phyloP scores from a whole-genome alignment of 92 coral and sea anemone genomes.

The Porites rus region DNA sequence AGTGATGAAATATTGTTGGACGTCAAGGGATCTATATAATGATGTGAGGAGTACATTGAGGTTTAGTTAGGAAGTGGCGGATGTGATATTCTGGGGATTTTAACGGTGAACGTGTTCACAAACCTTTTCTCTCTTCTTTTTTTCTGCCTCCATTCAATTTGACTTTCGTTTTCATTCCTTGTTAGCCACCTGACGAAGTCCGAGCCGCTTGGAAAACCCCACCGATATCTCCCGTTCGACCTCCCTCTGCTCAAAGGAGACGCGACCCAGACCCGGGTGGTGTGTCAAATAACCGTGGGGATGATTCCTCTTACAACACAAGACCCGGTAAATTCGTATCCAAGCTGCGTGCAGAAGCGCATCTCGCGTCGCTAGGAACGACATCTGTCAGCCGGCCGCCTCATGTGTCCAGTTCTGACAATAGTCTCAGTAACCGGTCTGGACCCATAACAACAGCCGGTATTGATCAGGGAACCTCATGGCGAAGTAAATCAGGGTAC shows the following conservation, averaged over 20 bases:
- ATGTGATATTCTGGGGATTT: too few relatives aligned
- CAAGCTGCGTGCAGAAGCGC: constrained; percentile 86
- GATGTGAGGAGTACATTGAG: too few relatives aligned
- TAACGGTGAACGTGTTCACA: too few relatives aligned
- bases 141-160: too few relatives aligned
- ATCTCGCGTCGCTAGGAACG: constrained; percentile 75
- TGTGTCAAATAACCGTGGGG: constrained; percentile 11
- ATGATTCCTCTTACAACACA: constrained; percentile 46
- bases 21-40: too few relatives aligned
- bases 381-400: constrained; percentile 38
- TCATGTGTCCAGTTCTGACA: constrained; percentile 37
- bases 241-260: constrained; percentile 76
- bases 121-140: too few relatives aligned
- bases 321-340: constrained; percentile 72
- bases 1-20: too few relatives aligned
- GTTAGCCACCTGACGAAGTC: constrained; percentile 70
- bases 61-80: too few relatives aligned
- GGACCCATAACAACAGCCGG: not conserved
- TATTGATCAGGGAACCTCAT: not conserved
- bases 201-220: constrained; percentile 98
- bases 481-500: constrained; percentile 22
- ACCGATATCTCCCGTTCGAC: constrained; percentile 87
- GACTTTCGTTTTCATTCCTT: not conserved
- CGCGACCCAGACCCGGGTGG: constrained; percentile 59
- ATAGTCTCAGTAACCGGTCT: constrained; percentile 23